Evolutionary conservation across 2,113 vertebrate genomes (phyloP).

Genomic region (Gnathonemus longibarbis): DNA sequence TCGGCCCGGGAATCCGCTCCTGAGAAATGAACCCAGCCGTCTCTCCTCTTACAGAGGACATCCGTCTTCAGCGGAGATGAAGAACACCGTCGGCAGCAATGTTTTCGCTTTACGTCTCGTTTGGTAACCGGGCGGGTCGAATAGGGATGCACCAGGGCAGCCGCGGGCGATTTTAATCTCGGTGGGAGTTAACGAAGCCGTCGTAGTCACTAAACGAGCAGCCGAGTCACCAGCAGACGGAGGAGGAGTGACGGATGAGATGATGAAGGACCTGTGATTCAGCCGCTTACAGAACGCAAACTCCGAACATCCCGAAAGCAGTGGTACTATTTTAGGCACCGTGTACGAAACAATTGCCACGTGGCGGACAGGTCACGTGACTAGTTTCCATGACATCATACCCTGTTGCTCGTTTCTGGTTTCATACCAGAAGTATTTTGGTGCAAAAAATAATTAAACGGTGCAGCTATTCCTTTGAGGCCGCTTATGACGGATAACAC

Average conservation of each 20-base stretch:
- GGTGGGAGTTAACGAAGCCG: not conserved
- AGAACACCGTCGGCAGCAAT: not conserved
- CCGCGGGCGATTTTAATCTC: not conserved
- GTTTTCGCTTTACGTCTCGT: not conserved
- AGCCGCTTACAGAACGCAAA: not conserved
- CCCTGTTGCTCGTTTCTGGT: not conserved
- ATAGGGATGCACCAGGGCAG: not conserved
- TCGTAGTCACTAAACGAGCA: not conserved
- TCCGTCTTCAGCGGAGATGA: not conserved
- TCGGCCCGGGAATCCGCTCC: not conserved
- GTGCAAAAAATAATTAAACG: not conserved
- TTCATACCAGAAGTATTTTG: not conserved
- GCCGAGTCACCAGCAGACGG: not conserved
- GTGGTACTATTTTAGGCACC: not conserved
- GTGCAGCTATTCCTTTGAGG: not conserved
- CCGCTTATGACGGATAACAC: not conserved
- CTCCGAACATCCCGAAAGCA: not conserved
- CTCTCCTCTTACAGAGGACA: not conserved
- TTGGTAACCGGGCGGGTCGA: not conserved
- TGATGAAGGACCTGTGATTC: not conserved
- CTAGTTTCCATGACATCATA: not conserved
- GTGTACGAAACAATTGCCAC: not conserved
- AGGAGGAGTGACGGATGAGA: not conserved
- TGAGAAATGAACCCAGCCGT: not conserved
- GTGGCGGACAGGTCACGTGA: not conserved